Conservation (phyloP, 1,140 invertebrate species). For the Aphaenogaster floridana region DNA sequence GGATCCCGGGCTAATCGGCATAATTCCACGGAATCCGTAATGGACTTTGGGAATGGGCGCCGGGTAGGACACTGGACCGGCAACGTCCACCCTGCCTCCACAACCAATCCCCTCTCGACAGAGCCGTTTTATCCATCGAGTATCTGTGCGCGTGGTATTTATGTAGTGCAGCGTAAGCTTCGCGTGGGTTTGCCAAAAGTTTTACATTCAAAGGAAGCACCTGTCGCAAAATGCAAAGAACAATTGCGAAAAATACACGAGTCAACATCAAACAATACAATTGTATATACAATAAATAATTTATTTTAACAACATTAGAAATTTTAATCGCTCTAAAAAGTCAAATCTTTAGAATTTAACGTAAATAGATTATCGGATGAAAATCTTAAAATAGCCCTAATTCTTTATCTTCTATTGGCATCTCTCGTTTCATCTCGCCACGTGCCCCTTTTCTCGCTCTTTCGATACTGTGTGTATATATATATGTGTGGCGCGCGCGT, state of each 20-base stretch:
- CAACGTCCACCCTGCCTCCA: constrained; percentile 56
- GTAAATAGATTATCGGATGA: neutral
- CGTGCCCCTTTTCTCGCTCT: neutral
- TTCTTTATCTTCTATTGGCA: neutral
- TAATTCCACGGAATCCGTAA: constrained; percentile 81
- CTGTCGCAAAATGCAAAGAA: neutral
- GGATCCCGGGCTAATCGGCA: constrained; percentile 78
- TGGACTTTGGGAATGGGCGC: constrained; percentile 77
- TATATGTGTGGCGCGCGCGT: neutral
- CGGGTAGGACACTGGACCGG: constrained; percentile 62
- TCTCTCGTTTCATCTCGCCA: neutral
- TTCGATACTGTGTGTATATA: neutral
- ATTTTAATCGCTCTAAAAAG: neutral
- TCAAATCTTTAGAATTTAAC: neutral
- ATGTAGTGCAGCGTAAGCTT: neutral
- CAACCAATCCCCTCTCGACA: constrained; percentile 37
- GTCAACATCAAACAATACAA: neutral
- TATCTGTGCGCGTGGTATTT: neutral
- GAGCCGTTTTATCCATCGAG: constrained; percentile 42
- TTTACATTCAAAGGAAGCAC: neutral
- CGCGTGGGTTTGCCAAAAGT: neutral
- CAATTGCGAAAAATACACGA: neutral
- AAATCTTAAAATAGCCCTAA: neutral
- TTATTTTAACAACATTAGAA: neutral
- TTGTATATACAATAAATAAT: neutral